Conservation (phyloP, 2,797 vertebrate species). For the Cossypha dichroa region DNA sequence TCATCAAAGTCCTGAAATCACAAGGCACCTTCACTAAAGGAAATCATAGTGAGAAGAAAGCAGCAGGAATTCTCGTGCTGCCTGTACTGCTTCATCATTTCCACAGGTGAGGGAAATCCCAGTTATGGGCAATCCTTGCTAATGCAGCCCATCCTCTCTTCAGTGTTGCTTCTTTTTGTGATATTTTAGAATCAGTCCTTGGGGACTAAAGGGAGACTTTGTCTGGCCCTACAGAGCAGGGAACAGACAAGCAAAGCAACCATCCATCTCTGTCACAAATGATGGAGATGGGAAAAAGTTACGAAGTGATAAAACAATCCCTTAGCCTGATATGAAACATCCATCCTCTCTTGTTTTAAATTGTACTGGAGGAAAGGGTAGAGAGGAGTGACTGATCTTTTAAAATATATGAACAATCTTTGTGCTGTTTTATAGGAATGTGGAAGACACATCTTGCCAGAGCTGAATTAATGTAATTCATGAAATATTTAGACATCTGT, state of each 20-base stretch:
- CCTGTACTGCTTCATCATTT: background rate
- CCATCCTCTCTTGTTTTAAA: background rate
- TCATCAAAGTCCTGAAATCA: background rate
- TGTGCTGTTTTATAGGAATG: background rate
- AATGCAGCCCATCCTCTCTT: background rate
- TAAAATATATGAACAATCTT: background rate
- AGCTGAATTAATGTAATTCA: background rate
- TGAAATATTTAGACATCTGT: constrained; percentile 24
- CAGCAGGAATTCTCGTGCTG: background rate
- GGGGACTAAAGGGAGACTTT: background rate
- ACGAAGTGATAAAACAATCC: background rate
- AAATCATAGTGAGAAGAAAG: background rate
- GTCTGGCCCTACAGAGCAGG: background rate
- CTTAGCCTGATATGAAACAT: background rate
- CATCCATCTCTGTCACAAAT: background rate
- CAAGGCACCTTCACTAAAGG: background rate
- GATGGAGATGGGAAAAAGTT: background rate
- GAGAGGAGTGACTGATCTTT: background rate
- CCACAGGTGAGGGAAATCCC: background rate
- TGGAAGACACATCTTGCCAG: background rate
- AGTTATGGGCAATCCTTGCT: background rate
- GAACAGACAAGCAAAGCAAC: background rate
- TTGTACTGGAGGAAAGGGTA: background rate
- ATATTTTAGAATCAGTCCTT: background rate
- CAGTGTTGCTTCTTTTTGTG: background rate